Conservation (phyloP, 2,888 invertebrate species). For the Oscheius sp. region DNA sequence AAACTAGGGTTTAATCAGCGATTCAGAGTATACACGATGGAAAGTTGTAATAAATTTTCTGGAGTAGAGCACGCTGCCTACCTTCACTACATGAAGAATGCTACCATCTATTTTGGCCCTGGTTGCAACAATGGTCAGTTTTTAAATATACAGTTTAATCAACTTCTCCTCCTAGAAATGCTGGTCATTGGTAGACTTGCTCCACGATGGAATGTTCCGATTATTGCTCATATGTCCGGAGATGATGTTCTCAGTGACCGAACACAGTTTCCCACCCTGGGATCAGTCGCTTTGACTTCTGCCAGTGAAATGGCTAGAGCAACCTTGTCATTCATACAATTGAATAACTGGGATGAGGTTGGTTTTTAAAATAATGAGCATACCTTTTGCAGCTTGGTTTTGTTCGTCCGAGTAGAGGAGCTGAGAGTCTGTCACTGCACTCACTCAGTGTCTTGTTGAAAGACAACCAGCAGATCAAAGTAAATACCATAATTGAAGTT, state of each 20-base stretch:
- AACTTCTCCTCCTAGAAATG: slow-evolving; percentile 63
- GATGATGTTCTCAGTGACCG: slow-evolving; percentile 69
- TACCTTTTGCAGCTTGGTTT: slow-evolving; percentile 60
- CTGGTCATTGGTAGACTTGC: slow-evolving; percentile 71
- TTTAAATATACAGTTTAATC: not conserved
- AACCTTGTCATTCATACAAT: slow-evolving; percentile 64
- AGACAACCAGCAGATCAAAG: slow-evolving; percentile 49
- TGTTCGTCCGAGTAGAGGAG: slow-evolving; percentile 60
- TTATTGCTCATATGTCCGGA: slow-evolving; percentile 72
- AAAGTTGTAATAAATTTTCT: slow-evolving; percentile 68
- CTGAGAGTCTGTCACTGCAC: slow-evolving; percentile 64
- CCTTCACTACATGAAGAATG: slow-evolving; percentile 70
- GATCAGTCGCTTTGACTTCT: slow-evolving; percentile 71
- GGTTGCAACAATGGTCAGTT: slow-evolving; percentile 70
- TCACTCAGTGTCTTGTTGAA: slow-evolving; percentile 66
- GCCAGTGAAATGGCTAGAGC: slow-evolving; percentile 72
- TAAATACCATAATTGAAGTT: slow-evolving; percentile 67
- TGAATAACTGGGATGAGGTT: slow-evolving; percentile 70
- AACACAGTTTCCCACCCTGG: slow-evolving; percentile 67
- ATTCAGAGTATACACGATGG: slow-evolving; percentile 69
- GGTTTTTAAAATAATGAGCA: not conserved
- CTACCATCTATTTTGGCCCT: slow-evolving; percentile 71
- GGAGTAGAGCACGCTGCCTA: slow-evolving; percentile 72
- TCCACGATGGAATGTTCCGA: slow-evolving; percentile 72
- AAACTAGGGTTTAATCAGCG: not conserved